A percentile compares a stretch with the other conserved stretches of the same genome.
These are phyloP conservation scores for Fratercula arctica DNA, from an alignment of 2,797 vertebrate species.

Conservation along the genomic window DNA sequence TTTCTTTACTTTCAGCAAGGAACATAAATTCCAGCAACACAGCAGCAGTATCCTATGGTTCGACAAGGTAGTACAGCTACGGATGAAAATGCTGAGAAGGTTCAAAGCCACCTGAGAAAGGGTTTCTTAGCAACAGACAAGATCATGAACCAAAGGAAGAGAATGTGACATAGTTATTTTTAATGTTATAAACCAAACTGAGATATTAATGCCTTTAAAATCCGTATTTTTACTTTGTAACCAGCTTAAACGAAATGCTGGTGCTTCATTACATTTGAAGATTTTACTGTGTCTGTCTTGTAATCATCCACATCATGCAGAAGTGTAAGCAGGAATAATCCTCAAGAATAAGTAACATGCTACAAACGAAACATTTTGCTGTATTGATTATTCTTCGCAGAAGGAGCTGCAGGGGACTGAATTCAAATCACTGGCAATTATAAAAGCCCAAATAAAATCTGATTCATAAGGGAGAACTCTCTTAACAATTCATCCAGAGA, in stretches of 20 bases:
- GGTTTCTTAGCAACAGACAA: constrained; percentile 53
- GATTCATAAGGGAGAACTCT: not conserved
- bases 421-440: constrained; percentile 23
- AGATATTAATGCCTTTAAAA: not conserved
- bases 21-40: not conserved
- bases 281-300: not conserved
- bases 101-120: constrained; percentile 50
- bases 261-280: not conserved
- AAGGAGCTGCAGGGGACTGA: not conserved
- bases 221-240: not conserved
- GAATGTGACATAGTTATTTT: constrained; percentile 15
- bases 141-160: constrained; percentile 4
- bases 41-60: not conserved
- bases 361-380: not conserved
- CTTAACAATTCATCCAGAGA: not conserved
- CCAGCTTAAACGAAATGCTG: not conserved
- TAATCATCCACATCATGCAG: not conserved
- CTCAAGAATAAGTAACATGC: not conserved
- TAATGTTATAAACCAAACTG: not conserved
- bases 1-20: not conserved
- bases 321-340: not conserved
- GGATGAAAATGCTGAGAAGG: constrained; percentile 18
- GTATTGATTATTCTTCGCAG: constrained; percentile 23
- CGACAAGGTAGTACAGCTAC: not conserved
- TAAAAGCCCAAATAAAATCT: not conserved